These are phyloP conservation scores for Silurus asotus DNA, from an alignment of 2,113 vertebrate genomes.

Conservation along the genomic window DNA sequence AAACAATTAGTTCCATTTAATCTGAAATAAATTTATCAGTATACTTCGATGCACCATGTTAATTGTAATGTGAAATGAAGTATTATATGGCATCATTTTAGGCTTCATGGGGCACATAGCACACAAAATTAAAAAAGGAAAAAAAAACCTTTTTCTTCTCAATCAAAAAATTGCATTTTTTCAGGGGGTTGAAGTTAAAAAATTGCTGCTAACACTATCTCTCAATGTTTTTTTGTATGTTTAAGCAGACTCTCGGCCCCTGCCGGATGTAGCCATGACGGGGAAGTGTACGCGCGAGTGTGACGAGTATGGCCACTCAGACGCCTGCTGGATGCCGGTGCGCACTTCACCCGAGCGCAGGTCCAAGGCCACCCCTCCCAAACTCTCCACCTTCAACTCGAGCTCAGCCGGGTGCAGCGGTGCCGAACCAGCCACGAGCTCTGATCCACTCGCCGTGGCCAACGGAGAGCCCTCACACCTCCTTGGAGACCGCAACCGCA, in stretches of 20 bases:
- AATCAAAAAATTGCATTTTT: constrained; percentile 16
- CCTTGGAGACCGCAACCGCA: constrained; percentile 98
- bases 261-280: constrained; percentile 99
- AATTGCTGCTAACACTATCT: constrained; percentile 49
- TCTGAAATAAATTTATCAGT: constrained; percentile 21
- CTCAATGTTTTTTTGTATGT: constrained; percentile 46
- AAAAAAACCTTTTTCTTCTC: background rate
- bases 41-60: background rate
- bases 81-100: constrained; percentile 3
- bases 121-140: constrained; percentile 44
- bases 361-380: constrained; percentile 89
- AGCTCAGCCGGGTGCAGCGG: constrained; percentile 73
- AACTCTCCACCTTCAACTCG: constrained; percentile 97
- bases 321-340: constrained; percentile 99
- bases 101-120: constrained; percentile 62
- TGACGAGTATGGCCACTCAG: constrained; percentile 97
- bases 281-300: constrained; percentile 98
- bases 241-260: constrained; percentile 91
- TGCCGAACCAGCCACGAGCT: constrained; percentile 84
- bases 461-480: constrained; percentile 93
- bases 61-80: constrained; percentile 14
- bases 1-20: constrained; percentile 18
- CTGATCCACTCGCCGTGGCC: constrained; percentile 88
- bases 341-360: constrained; percentile 95
- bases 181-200: constrained; percentile 27